Base-by-base conservation (phyloP, 2,888 invertebrate species). In the Barypeithes pellucidus region DNA sequence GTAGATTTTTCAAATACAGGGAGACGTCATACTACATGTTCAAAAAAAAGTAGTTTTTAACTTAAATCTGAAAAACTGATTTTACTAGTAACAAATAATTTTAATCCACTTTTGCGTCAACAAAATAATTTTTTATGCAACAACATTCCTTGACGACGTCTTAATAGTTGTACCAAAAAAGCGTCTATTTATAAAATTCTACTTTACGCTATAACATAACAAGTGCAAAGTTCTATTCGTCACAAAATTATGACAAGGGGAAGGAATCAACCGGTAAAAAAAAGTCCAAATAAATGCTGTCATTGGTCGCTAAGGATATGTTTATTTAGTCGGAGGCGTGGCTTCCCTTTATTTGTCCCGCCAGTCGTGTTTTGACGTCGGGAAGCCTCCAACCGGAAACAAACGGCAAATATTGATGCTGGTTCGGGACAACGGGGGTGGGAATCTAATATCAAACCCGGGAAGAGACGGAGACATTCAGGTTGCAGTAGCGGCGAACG, bases 271-370 rank as follows among this genome's bases (percentile, higher is more conserved):
- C 50, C 63, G 63, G 63, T 36, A 63, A 63, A 63, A 63, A 33
- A 45, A 63, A 3, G 11, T 36, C 47, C 5, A 36, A 63, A 29
- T 36, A 63, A 63, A 36, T 47, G 47, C 45, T 62, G 33, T 70
- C 66, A 70, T 73, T 73, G 75, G 75, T 72, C 61, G 75, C 72
- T 66, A 75, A 16, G 75, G 60, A 22, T 60, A 52, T 68, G 59
- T 71, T 43, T 75, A 62, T 75, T 75, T 68, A 66, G 61, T 54
- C 24, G 43, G 47, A 8, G 75, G 72, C 20, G 75, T 72, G 75
- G 75, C 60, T 65, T 20, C 20, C 20, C 60, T 11, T 29, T 57
- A 2, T 20, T 68, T 54, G 52, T 41, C 45, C 36, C 65, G 52
- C 69, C 69, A 70, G 50, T 68, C 47, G 67, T 63, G 67, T 62